Base-by-base conservation (phyloP, 2,888 invertebrate genomes). In the Pachymerium ferrugineum region DNA sequence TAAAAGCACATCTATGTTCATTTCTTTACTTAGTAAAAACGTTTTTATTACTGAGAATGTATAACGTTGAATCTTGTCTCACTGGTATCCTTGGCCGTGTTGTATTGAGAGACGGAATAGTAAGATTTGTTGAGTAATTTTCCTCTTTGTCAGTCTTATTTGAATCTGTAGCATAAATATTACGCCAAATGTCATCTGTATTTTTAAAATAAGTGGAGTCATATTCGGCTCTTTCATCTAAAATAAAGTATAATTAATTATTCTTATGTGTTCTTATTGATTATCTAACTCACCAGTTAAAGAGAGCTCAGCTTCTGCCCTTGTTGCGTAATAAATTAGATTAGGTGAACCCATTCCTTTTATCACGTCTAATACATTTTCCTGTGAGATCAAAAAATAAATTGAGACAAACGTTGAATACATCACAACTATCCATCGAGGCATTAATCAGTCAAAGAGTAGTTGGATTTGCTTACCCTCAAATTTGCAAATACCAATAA, bases 291-390 rank as follows among this genome's bases (percentile, higher is more conserved):
- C 16, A 70, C 33, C 70, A 3, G 70, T 70, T 16, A 70, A 16
- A 16, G 70, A 12, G 16, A 70, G 22, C 16, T 70, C 70, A 16
- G 70, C 70, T 70, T 70, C 70, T 33, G 70, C 70, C 12, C 70
- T 29, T 22, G 70, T 70, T 25, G 30, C 33, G 19, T 70, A 70
- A 33, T 70, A 33, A 12, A 70, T 19, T 6, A 70, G 19, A 22
- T 70, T 70, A 35, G 70, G 70, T 14, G 70, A 30, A 31, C 70
- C 70, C 70, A 70, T 70, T n/a, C 70, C 70, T 31, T 70, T 1
- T 22, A 70, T 70, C 2, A 70, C 70, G 16, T 70, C 30, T 12
- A 70, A 12, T 4, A 70, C 70, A 16, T 33, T 4, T 30, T 28
- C 10, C 70, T 70, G 62, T 14, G 16, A 16, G 16, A 16, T 4